These are phyloP conservation scores for Antechinus flavipes DNA, from an alignment of 2,113 vertebrate genomes.

Conservation along the genomic window DNA sequence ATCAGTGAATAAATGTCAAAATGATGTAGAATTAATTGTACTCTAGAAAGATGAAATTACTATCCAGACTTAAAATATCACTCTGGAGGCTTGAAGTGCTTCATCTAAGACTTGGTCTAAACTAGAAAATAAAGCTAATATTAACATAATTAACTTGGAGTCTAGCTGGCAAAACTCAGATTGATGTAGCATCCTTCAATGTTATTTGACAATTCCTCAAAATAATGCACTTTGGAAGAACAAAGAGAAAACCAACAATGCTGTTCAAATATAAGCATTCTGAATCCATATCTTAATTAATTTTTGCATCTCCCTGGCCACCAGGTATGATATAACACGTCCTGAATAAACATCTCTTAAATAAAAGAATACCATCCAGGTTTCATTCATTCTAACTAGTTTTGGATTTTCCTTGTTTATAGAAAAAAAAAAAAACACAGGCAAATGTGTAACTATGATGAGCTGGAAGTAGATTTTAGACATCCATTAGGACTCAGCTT, in stretches of 20 bases:
- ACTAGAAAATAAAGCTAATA: background rate
- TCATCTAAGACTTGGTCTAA: background rate
- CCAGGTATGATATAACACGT: background rate
- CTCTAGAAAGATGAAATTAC: conserved; percentile 40
- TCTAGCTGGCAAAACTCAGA: background rate
- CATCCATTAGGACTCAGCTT: background rate
- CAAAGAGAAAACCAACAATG: background rate
- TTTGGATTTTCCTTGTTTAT: background rate
- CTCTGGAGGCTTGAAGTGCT: background rate
- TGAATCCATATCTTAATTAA: conserved; percentile 12
- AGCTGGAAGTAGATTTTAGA: background rate
- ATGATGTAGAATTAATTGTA: conserved; percentile 3
- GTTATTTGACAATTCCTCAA: background rate
- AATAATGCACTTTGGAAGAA: background rate
- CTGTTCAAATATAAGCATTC: background rate
- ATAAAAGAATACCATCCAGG: background rate
- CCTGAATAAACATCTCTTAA: background rate
- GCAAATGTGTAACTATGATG: background rate
- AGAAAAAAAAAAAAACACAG: background rate
- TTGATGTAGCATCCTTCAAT: background rate
- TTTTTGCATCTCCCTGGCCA: background rate
- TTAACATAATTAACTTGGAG: conserved; percentile 2
- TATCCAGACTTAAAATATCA: conserved; percentile 20
- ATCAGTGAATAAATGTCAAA: background rate
- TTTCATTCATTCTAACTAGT: background rate